Conservation (phyloP, 64 coral and sea anemone species). For the Dendronephthya gigantea region DNA sequence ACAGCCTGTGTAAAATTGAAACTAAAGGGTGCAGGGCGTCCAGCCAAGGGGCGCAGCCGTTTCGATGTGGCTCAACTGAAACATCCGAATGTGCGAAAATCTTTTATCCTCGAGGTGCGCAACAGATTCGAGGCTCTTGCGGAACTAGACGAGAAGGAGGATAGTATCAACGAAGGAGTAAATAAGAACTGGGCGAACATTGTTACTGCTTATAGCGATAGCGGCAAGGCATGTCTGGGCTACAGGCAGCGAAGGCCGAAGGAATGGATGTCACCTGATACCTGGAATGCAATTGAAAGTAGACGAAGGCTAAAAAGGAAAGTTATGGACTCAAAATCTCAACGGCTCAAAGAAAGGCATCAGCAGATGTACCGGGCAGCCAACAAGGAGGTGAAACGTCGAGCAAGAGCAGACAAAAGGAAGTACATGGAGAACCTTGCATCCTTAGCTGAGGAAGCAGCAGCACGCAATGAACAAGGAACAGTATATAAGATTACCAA, state of each 20-base stretch:
- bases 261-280: slow-evolving; percentile 9
- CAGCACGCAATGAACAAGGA: not conserved
- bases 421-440: not conserved
- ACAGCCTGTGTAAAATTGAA: slow-evolving; percentile 18
- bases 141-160: slow-evolving; percentile 17
- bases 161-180: not conserved
- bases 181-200: too few species aligned
- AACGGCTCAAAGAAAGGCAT: not conserved
- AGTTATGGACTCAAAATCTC: not conserved
- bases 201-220: slow-evolving; percentile 22
- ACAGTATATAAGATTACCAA: not conserved
- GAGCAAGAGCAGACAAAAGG: slow-evolving; percentile 19
- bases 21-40: slow-evolving; percentile 12
- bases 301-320: not conserved
- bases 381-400: not conserved
- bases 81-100: slow-evolving; percentile 6
- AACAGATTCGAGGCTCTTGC: slow-evolving; percentile 12
- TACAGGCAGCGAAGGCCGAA: not conserved
- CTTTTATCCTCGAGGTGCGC: not conserved
- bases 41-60: not conserved
- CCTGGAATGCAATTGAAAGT: not conserved
- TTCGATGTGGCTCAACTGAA: slow-evolving; percentile 2
- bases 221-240: not conserved
- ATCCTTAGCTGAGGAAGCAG: slow-evolving; percentile 25
- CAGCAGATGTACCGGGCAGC: not conserved